A percentile compares a stretch with the other conserved stretches of the same genome.
These are phyloP conservation scores for Rhabdornis inornatus DNA, from an alignment of 2,113 vertebrate genomes.

Conservation along the genomic window DNA sequence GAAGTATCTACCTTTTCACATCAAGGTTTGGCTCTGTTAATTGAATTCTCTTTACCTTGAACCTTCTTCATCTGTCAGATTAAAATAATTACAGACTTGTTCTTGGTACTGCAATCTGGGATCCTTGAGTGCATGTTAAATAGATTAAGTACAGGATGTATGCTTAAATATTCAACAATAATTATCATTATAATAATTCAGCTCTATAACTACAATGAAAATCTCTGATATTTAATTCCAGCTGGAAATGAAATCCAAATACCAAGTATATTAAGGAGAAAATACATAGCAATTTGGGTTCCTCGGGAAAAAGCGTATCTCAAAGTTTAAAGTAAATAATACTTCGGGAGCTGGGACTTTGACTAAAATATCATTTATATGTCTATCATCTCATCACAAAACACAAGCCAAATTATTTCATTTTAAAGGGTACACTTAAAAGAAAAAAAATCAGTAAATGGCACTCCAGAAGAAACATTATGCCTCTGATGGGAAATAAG, in stretches of 20 bases:
- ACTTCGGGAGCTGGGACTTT: neutral
- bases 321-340: neutral
- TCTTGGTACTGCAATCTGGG: neutral
- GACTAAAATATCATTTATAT: neutral
- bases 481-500: neutral
- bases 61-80: neutral
- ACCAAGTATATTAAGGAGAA: neutral
- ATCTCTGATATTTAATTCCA: conserved; percentile 8
- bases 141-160: neutral
- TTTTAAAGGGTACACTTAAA: neutral
- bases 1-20: neutral
- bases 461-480: neutral
- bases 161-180: conserved; percentile 6
- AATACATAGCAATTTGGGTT: neutral
- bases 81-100: neutral
- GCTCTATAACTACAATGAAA: neutral
- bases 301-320: neutral
- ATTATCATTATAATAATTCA: conserved; percentile 5
- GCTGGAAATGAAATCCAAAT: neutral
- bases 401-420: neutral
- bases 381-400: neutral
- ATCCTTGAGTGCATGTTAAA: neutral
- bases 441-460: neutral
- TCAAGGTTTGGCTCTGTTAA: neutral
- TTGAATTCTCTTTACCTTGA: neutral